Base-by-base conservation (phyloP, 2,797 vertebrate genomes). In the Erpetoichthys calabaricus region DNA sequence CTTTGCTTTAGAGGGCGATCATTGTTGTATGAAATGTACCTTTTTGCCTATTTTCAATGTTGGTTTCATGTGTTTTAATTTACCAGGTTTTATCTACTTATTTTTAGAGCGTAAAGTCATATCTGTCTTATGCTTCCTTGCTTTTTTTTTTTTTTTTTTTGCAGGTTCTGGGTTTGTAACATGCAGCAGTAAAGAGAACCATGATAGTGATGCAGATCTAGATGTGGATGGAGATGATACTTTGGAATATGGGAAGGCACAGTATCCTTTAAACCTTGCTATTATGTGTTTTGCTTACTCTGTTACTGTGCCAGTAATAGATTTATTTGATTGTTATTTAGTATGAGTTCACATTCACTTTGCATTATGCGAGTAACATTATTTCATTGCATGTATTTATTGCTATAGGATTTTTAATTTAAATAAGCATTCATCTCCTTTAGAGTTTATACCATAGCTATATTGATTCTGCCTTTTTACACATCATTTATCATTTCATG, bases 201-300 rank as follows among this genome's bases (percentile, higher is more conserved):
- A 91, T 0, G 96, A 99, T 82, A 99, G 96, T 1, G 96, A 99
- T 0, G 95, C 89, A 0, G 96, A 99, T 80, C 82, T 99, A 45
- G 96, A 99, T 51, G 96, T 99, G 68, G 96, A 99, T 60, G 96
- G 96, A 44, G 96, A 99, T 1, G 96, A 99, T 83, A 99, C 96
- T 51, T 75, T 99, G 71, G 96, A 99, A 71, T 99, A 99, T 1
- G 96, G 95, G 68, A 99, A 99, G 75, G 89, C 95, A 69, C 96
- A 99, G 89, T 98, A 98, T 98, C 95, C 79, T 93, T 67, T 41
- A 49, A 49, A 49, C 47, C 47, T 25, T 25, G 25, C 25, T 25
- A 25, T 25, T 25, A 25, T 25, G 25, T 25, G 25, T 25, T 25
- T 25, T 25, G 25, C 25, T 25, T 25, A 25, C 25, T 25, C 2